phyloP scores from a whole-genome alignment of 2,797 vertebrate genomes.

The Avahi laniger region DNA sequence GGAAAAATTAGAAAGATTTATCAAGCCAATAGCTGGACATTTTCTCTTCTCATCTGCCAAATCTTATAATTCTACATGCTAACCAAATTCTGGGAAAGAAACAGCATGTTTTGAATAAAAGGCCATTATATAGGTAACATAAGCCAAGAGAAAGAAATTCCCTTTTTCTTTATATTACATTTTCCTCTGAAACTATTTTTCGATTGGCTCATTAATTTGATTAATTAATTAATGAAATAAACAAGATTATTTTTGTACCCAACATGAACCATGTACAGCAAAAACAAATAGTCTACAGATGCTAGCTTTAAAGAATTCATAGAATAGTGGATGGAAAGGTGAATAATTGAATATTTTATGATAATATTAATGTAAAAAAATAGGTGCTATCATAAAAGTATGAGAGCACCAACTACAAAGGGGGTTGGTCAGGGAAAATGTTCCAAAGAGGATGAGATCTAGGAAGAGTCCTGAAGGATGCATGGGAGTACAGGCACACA shows the following conservation, averaged over 20 bases:
- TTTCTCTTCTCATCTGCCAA: neutral
- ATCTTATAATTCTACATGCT: neutral
- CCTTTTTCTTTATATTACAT: neutral
- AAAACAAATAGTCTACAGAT: neutral
- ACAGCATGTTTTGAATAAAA: neutral
- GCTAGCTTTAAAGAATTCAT: neutral
- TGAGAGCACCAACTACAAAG: neutral
- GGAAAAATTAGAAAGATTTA: neutral
- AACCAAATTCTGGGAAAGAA: neutral
- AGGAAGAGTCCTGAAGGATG: neutral
- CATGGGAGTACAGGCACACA: neutral
- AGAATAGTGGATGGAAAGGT: neutral
- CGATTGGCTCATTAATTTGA: neutral
- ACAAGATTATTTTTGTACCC: neutral
- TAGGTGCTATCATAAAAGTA: neutral
- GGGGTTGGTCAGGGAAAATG: neutral
- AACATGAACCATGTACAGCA: neutral
- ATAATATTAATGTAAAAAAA: neutral
- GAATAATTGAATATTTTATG: neutral
- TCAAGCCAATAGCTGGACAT: neutral
- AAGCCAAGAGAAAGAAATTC: neutral
- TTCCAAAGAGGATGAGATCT: neutral
- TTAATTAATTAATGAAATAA: neutral
- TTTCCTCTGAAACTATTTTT: neutral
- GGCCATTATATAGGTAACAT: neutral